Evolutionary conservation across 2,888 invertebrate species (phyloP), one percentile per base, ranked within the genome.

Genomic region (Leuctra nigra): DNA sequence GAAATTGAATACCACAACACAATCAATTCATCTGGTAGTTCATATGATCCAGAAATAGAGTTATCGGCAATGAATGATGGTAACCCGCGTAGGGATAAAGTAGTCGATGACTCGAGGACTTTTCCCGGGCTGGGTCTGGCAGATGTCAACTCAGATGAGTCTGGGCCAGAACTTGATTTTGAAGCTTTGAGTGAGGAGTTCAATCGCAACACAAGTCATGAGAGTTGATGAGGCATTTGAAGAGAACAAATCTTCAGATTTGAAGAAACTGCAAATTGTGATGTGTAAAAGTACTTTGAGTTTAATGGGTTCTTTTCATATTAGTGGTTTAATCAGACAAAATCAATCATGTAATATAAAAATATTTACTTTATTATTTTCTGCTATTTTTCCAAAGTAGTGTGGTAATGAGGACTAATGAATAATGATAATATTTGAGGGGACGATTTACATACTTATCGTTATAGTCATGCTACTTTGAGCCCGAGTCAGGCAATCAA

Each of bases 101-200:
- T 2, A 2, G 14, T 35, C 11, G 11, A 20, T 1, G 44, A 44
- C 20, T 41, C 41, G 16, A 33, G 50, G 22, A 35, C 50, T 1
- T 50, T 50, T n/a, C 53, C 55, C n/a, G 58, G 53, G 13, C 39
- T 56, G 16, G 54, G 57, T 20, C 39, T 57, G 22, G 48, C 53
- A n/a, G 57, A 59, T 33, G 59, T 59, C n/a, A 57, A 57, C 29
- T 22, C 57, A 16, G 60, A 60, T 18, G 60, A 57, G 48, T 57
- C 57, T 6, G 57, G 55, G 4, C 53, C 69, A 1, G 70, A 71
- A 44, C 64, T 71, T 11, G 71, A 70, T 62, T 72, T 72, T 58
- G 70, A 68, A 35, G 69, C 68, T 38, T 62, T 72, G 18, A 70
- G 68, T 52, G 69, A 70, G 55, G 70, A 72, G 62, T 72, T 72